Evolutionary conservation across 2,888 invertebrate species (phyloP), one percentile per base, ranked within the genome.

Genomic region (Synanthedon andrenaeformis): DNA sequence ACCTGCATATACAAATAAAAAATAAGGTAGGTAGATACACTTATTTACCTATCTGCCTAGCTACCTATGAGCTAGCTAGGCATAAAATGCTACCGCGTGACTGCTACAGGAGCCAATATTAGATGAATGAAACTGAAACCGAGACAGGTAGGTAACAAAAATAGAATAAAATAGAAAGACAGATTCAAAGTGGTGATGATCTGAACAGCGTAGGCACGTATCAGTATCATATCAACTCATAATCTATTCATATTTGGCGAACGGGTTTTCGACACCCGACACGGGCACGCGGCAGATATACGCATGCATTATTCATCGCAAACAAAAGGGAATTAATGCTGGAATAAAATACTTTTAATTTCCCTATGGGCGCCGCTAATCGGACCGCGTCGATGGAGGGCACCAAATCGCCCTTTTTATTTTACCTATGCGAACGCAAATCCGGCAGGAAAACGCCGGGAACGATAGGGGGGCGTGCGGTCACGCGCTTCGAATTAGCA

Each of bases 291-390:
- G 63, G 65, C 66, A 35, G 35, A 35, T 35, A 35, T 35, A 64
- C 70, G 67, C 70, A 69, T 70, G 57, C 72, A 72, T 76, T 78
- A 81, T 78, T 79, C 79, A 77, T 76, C 71, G 68, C 78, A 81
- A 83, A 83, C 79, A 83, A 81, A 80, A 78, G 75, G 74, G 78
- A 82, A 83, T 83, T 80, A 83, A 83, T 83, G 79, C 76, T 79
- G 75, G 79, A 83, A 83, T 83, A 83, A 83, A 83, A 85, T 82
- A 83, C 84, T 84, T 85, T 84, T 85, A 85, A 85, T 85, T 85
- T 84, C 85, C 84, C 85, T 76, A 35, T 35, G 80, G 84, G 82
- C 84, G 80, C 82, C 82, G 82, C 82, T 85, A 85, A 85, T 85
- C 84, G 83, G 79, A 73, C 78, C 72, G 76, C 76, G 79, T 75